phyloP scores from a whole-genome alignment of 2,888 invertebrate species.

The Watsonalla binaria region DNA sequence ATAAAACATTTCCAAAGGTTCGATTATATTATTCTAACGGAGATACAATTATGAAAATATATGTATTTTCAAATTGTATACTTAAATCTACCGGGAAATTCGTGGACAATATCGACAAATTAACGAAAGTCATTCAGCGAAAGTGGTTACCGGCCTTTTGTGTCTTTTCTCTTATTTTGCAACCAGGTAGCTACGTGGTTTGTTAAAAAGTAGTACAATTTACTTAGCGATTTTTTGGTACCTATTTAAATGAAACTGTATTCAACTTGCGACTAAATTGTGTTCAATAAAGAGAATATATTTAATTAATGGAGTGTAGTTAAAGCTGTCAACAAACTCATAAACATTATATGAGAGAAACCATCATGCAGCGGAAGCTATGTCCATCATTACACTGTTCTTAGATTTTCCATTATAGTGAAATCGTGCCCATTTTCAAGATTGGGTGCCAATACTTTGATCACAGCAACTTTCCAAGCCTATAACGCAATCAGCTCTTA shows the following conservation, averaged over 20 bases:
- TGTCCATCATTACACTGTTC: neutral
- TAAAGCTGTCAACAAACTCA: too few relatives aligned
- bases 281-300: too few relatives aligned
- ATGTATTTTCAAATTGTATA: too few relatives aligned
- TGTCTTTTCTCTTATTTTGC: neutral
- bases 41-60: too few relatives aligned
- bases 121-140: neutral
- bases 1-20: neutral
- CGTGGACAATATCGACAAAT: neutral
- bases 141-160: neutral
- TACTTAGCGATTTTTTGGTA: neutral
- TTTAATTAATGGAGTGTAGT: neutral
- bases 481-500: constrained; percentile 18
- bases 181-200: neutral
- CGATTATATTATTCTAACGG: neutral
- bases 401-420: neutral
- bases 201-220: neutral
- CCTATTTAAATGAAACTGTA: neutral
- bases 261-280: too few relatives aligned
- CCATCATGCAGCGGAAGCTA: neutral
- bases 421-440: constrained; percentile 1
- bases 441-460: neutral
- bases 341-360: too few relatives aligned
- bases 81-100: too few relatives aligned
- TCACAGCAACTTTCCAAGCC: constrained; percentile 21